Evolutionary conservation across 1,140 invertebrate genomes (phyloP).

Genomic region (Bradysia coprophila): DNA sequence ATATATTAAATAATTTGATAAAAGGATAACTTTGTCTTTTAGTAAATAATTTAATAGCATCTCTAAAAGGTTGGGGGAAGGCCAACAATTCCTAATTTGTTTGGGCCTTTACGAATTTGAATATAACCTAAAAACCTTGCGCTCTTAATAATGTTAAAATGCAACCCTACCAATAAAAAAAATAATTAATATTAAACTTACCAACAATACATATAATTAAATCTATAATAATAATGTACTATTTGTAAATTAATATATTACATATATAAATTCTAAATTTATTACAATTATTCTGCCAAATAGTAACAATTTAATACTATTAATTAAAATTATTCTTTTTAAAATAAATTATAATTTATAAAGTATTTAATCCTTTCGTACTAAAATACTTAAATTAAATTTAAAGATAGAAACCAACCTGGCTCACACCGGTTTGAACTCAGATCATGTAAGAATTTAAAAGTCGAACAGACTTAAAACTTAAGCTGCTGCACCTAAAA

Average conservation of each 20-base stretch:
- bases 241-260: slow-evolving; percentile 28
- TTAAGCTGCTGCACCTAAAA: slow-evolving; percentile 35
- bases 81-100: slow-evolving; percentile 39
- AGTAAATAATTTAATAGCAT: slow-evolving; percentile 45
- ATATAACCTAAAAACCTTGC: slow-evolving; percentile 44
- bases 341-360: slow-evolving; percentile 24
- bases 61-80: slow-evolving; percentile 41
- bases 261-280: slow-evolving; percentile 40
- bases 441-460: slow-evolving; percentile 62
- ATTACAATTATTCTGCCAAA: slow-evolving; percentile 39
- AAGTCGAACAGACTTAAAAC: slow-evolving; percentile 53
- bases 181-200: slow-evolving; percentile 28
- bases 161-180: slow-evolving; percentile 34
- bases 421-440: slow-evolving; percentile 54
- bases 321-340: slow-evolving; percentile 22
- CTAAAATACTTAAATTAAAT: slow-evolving; percentile 30
- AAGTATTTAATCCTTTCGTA: slow-evolving; percentile 41
- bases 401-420: slow-evolving; percentile 56
- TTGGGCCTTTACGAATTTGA: slow-evolving; percentile 49
- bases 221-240: slow-evolving; percentile 27
- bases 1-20: slow-evolving; percentile 31
- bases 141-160: slow-evolving; percentile 48
- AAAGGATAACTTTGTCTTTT: slow-evolving; percentile 31
- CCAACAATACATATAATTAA: slow-evolving; percentile 25
- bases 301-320: slow-evolving; percentile 27